Base-by-base conservation (phyloP, 2,113 vertebrate genomes). In the Leptosomus discolor region DNA sequence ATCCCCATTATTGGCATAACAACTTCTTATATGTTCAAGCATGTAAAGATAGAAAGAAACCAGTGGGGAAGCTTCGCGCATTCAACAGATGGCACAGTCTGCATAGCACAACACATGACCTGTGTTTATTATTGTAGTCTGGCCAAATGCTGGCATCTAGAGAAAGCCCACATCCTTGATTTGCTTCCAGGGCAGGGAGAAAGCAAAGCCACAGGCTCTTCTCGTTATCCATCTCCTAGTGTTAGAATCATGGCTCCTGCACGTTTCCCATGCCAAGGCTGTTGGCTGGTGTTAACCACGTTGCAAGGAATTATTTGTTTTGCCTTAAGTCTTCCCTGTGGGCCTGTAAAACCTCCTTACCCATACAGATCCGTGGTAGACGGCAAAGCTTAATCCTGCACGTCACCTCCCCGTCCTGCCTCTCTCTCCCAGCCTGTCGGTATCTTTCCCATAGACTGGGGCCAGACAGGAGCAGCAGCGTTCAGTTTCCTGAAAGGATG, bases 241-340 rank as follows among this genome's bases (percentile, higher is more conserved):
- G 67, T 76, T 87, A 94, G 82, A 77, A 43, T n/a, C 86, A 9
- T 68, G 86, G 67, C 80, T 91, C 77, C 74, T 76, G 73, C 76
- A 45, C 8, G 1, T 81, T 96, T 69, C 53, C 70, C 60, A 57
- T 73, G 87, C 84, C 94, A 91, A 79, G 76, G 64, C 68, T 85
- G 21, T 41, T 84, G 83, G 95, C 88, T 91, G 86, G 61, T 76
- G 61, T 86, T 91, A 94, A 93, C 46, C 1, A 1, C 80, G 86
- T 90, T 91, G 92, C 80, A 91, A 64, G 77, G 63, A 91, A 91
- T 96, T 88, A 24, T 17, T 92, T 95, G 80, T 86, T 94, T 96
- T 88, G 77, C 89, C 84, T 61, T 61, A 73, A 87, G 53, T 65
- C 91, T 95, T 75, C 80, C 69, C 84, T 39, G 74, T 76, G 89